A percentile compares a stretch with the other conserved stretches of the same genome.
phyloP scores from a whole-genome alignment of 2,888 invertebrate genomes.

The Eupithecia tripunctaria region DNA sequence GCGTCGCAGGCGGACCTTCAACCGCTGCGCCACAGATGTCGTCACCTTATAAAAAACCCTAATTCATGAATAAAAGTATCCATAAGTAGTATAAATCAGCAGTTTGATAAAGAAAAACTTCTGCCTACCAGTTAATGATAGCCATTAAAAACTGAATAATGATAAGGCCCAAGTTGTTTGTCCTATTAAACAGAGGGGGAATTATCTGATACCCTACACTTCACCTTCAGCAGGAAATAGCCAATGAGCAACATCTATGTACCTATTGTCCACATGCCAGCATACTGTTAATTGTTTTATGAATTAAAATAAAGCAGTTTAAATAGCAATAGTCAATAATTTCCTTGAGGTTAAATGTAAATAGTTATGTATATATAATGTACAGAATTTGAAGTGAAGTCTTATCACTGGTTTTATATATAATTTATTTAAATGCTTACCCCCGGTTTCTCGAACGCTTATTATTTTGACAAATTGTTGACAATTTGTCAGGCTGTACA shows the following conservation, averaged over 20 bases:
- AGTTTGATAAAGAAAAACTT: neutral
- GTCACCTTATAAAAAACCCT: neutral
- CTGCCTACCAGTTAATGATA: neutral
- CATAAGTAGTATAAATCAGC: neutral
- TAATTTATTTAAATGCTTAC: no score
- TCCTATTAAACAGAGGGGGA: slow-evolving; percentile 2
- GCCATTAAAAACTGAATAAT: neutral
- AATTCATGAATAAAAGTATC: neutral
- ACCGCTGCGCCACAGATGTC: no score
- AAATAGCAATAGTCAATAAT: neutral
- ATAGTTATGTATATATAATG: no score
- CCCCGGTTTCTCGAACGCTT: no score
- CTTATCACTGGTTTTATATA: no score
- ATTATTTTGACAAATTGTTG: no score
- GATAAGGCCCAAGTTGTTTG: neutral
- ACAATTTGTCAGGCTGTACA: no score
- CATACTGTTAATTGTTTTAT: neutral
- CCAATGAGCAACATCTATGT: neutral
- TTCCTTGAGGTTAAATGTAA: neutral
- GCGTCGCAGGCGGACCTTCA: no score
- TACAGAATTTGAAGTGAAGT: no score
- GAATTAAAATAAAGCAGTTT: neutral
- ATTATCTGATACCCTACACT: neutral
- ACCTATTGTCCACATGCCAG: neutral
- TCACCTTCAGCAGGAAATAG: slow-evolving; percentile 1